Evolutionary conservation across 2,113 vertebrate species (phyloP).

Genomic region (Chiloscyllium plagiosum): DNA sequence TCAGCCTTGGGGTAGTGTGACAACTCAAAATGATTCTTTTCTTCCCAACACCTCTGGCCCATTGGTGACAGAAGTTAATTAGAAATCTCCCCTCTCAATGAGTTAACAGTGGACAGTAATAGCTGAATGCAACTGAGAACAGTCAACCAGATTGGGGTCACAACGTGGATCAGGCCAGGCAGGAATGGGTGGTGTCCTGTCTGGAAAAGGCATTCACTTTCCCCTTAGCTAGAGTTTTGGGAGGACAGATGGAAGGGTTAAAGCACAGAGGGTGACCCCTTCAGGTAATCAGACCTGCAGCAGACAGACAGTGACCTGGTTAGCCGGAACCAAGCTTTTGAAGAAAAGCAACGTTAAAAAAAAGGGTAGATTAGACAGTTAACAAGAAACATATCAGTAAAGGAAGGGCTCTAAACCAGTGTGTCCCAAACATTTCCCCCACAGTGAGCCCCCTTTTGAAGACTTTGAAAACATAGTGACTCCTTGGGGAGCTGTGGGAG

Average conservation of each 20-base stretch:
- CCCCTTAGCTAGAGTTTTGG: not conserved
- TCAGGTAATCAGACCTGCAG: not conserved
- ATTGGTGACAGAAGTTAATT: not conserved
- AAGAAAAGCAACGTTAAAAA: not conserved
- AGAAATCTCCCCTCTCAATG: too few relatives aligned
- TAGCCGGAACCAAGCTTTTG: not conserved
- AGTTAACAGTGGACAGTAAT: too few relatives aligned
- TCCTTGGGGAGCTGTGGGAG: too few relatives aligned
- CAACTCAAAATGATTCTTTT: too few relatives aligned
- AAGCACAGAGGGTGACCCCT: not conserved
- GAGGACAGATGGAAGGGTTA: not conserved
- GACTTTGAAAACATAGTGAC: too few relatives aligned
- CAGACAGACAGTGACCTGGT: not conserved
- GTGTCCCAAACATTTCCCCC: too few relatives aligned
- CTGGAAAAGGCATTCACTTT: not conserved
- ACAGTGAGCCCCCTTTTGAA: too few relatives aligned
- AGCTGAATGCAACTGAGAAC: not conserved
- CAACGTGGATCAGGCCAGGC: not conserved
- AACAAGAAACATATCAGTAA: not conserved
- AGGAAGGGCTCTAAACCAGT: not conserved
- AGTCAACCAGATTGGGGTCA: not conserved
- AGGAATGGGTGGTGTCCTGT: not conserved
- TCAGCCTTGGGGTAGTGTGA: not conserved
- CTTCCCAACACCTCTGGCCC: not conserved
- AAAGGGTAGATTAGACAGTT: not conserved